phyloP scores from a whole-genome alignment of 2,888 invertebrate species.

The Nomada goodeniana region DNA sequence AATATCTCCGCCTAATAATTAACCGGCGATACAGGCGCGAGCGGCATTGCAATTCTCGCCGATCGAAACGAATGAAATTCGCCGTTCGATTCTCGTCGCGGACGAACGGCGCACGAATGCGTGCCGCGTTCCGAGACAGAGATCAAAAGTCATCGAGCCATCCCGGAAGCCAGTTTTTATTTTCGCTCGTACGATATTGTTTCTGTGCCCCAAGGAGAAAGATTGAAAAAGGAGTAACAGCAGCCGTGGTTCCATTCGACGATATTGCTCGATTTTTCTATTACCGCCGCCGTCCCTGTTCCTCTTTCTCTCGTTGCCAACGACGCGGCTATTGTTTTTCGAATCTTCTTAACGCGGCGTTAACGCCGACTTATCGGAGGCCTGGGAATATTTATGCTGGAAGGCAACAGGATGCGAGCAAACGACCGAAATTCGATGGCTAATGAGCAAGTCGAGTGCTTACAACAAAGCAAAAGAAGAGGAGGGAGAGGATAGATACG shows the following conservation, averaged over 20 bases:
- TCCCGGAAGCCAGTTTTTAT: neutral
- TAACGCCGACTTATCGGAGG: slow-evolving; percentile 33
- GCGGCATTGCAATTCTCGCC: too few relatives aligned
- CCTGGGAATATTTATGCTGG: slow-evolving; percentile 39
- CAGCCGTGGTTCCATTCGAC: too few relatives aligned
- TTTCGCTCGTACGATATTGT: too few relatives aligned
- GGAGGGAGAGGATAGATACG: slow-evolving; percentile 17
- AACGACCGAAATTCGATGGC: slow-evolving; percentile 46
- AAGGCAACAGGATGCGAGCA: slow-evolving; percentile 29
- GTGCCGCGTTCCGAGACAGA: neutral
- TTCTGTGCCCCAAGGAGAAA: too few relatives aligned
- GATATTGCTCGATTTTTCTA: neutral
- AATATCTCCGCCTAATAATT: too few relatives aligned
- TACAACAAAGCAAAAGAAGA: slow-evolving; percentile 14
- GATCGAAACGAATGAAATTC: too few relatives aligned
- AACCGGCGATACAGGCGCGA: too few relatives aligned
- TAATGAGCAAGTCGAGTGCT: slow-evolving; percentile 40
- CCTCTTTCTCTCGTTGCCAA: neutral
- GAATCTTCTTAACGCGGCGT: slow-evolving; percentile 33
- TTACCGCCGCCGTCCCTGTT: neutral
- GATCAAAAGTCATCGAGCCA: slow-evolving; percentile 13
- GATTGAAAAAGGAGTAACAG: too few relatives aligned
- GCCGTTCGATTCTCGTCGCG: neutral
- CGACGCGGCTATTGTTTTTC: slow-evolving; percentile 34
- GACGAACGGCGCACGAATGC: neutral